Conservation (phyloP, 2,888 invertebrate genomes). For the Strigamia transsilvanica region DNA sequence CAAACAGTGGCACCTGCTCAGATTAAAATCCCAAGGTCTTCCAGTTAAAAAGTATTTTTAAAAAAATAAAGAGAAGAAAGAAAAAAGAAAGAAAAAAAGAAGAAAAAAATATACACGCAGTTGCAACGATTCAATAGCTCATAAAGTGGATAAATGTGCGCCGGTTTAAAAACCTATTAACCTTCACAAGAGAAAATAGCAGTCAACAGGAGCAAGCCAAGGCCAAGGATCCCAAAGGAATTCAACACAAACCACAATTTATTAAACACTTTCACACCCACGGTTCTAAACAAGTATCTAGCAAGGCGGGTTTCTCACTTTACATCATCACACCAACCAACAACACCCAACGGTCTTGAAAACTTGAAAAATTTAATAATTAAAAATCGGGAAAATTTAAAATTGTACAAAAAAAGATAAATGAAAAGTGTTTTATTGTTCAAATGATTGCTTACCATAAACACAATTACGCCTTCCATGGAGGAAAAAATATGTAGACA, state of each 20-base stretch:
- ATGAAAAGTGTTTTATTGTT: neutral
- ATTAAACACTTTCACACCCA: slow-evolving; percentile 45
- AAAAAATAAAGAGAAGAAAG: neutral
- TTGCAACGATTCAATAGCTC: slow-evolving; percentile 47
- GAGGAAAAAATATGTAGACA: neutral
- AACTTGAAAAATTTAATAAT: neutral
- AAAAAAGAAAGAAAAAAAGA: neutral
- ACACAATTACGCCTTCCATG: slow-evolving; percentile 9
- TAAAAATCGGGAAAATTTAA: neutral
- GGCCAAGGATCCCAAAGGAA: slow-evolving; percentile 43
- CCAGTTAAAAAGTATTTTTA: neutral
- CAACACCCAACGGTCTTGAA: neutral
- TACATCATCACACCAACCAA: neutral
- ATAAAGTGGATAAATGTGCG: slow-evolving; percentile 47
- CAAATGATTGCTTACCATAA: slow-evolving; percentile 3
- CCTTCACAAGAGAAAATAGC: slow-evolving; percentile 45
- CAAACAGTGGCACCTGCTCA: slow-evolving; percentile 29
- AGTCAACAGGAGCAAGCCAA: slow-evolving; percentile 22
- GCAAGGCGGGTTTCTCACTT: slow-evolving; percentile 17
- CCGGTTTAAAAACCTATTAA: slow-evolving; percentile 46
- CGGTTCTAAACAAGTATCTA: slow-evolving; percentile 8
- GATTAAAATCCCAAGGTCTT: slow-evolving; percentile 43
- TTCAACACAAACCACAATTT: slow-evolving; percentile 41
- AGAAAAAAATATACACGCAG: slow-evolving; percentile 16
- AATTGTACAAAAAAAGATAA: neutral